Evolutionary conservation across 2,113 vertebrate genomes (phyloP).

Genomic region (Eonycteris spelaea): DNA sequence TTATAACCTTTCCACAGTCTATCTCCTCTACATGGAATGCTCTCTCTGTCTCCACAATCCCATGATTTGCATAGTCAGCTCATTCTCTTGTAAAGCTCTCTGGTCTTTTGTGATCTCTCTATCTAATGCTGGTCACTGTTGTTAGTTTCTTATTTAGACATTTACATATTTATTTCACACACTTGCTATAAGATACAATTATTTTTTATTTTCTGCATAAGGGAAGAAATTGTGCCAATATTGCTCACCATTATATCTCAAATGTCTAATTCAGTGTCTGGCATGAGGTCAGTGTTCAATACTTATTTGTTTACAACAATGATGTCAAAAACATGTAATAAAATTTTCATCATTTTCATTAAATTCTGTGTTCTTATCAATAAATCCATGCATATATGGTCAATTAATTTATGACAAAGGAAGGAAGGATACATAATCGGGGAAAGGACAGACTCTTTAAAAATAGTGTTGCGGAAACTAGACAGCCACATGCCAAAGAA

Average conservation of each 20-base stretch:
- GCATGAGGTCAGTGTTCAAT: neutral
- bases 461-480: neutral
- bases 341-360: neutral
- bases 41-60: neutral
- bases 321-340: neutral
- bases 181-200: neutral
- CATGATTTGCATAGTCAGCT: neutral
- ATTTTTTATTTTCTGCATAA: neutral
- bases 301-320: conserved; percentile 26
- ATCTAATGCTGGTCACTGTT: neutral
- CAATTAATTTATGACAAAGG: neutral
- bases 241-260: neutral
- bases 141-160: neutral
- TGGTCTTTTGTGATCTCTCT: neutral
- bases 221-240: neutral
- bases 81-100: neutral
- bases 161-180: neutral
- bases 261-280: neutral
- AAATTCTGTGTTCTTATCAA: neutral
- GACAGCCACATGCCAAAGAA: neutral
- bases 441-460: neutral
- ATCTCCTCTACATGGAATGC: neutral
- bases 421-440: neutral
- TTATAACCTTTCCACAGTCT: neutral
- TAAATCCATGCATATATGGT: neutral